phyloP scores from a whole-genome alignment of 2,888 invertebrate species.

The Pherbina coryleti region DNA sequence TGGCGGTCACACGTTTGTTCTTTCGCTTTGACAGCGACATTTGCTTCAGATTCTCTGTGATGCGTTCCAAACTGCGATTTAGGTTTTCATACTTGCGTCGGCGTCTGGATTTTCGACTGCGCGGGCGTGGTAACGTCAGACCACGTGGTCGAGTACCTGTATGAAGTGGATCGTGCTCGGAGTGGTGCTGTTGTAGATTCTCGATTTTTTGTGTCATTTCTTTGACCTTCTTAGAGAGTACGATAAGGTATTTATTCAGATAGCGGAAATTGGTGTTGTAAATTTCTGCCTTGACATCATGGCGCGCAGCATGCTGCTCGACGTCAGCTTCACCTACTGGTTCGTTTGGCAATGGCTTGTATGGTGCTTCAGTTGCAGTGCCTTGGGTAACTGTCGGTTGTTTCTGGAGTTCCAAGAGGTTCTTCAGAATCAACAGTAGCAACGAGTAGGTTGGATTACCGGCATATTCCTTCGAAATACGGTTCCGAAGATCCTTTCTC shows the following conservation, averaged over 20 bases:
- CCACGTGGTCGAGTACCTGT: background rate
- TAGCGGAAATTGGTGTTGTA: slow-evolving; percentile 52
- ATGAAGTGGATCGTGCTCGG: no score
- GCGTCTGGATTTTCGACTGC: slow-evolving; percentile 43
- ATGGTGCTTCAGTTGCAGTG: background rate
- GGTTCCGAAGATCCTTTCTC: slow-evolving; percentile 41
- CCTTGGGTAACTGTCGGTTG: background rate
- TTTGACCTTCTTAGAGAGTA: slow-evolving; percentile 57
- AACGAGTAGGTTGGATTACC: slow-evolving; percentile 48
- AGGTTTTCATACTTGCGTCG: slow-evolving; percentile 52
- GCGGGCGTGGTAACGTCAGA: background rate
- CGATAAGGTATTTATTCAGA: slow-evolving; percentile 57
- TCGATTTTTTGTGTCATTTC: slow-evolving; percentile 56
- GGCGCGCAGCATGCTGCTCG: slow-evolving; percentile 2
- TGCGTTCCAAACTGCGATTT: slow-evolving; percentile 56
- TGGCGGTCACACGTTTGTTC: slow-evolving; percentile 51
- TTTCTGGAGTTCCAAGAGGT: slow-evolving; percentile 35
- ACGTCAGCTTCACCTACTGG: background rate
- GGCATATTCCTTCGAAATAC: slow-evolving; percentile 49
- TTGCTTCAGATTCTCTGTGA: slow-evolving; percentile 55
- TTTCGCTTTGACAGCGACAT: slow-evolving; percentile 53
- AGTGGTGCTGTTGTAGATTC: slow-evolving; percentile 43
- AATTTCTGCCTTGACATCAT: slow-evolving; percentile 37
- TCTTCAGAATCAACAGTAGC: slow-evolving; percentile 51
- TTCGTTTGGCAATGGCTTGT: slow-evolving; percentile 21